A percentile compares a stretch with the other conserved stretches of the same genome.
phyloP scores from a whole-genome alignment of 2,113 vertebrate species.

The Marcusenius ussheri region DNA sequence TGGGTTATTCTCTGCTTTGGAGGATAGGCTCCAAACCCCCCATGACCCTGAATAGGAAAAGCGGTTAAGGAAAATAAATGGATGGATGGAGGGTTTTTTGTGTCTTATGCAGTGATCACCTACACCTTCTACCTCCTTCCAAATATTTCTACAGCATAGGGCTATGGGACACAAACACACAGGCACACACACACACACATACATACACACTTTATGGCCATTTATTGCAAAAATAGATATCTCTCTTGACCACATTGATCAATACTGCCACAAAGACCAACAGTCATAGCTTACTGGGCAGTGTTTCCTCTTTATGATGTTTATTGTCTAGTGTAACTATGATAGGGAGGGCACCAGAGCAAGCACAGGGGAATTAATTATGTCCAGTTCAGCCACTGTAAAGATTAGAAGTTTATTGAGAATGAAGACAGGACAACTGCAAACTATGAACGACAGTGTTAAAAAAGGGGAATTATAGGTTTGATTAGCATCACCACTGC shows the following conservation, averaged over 20 bases:
- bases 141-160: background rate
- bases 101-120: background rate
- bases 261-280: background rate
- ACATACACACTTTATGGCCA: background rate
- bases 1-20: too few relatives aligned
- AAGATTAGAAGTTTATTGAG: background rate
- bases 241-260: background rate
- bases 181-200: background rate
- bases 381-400: background rate
- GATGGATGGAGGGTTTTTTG: background rate
- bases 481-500: background rate
- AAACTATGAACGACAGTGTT: constrained; percentile 5
- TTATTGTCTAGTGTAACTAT: background rate
- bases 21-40: too few relatives aligned
- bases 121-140: background rate
- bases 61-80: too few relatives aligned
- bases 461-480: background rate
- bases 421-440: background rate
- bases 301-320: background rate
- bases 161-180: background rate
- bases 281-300: background rate
- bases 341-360: background rate
- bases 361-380: background rate
- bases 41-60: too few relatives aligned
- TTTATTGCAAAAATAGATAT: background rate